Evolutionary conservation across 1,140 invertebrate species (phyloP).

Genomic region (Colletes gigas): DNA sequence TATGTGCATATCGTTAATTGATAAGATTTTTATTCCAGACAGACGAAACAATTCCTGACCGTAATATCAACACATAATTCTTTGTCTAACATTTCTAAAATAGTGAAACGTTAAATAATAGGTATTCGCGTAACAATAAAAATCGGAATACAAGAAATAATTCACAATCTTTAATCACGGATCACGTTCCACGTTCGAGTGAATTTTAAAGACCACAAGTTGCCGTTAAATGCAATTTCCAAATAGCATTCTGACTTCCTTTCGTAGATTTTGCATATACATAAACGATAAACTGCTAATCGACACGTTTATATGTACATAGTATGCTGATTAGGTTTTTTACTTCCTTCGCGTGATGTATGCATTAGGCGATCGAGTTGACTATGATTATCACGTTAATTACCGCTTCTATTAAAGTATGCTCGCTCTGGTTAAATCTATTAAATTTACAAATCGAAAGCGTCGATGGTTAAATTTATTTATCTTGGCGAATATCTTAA

Average conservation of each 20-base stretch:
- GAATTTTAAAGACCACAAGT: too few species aligned
- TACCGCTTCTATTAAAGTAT: conserved; percentile 3
- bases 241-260: not conserved
- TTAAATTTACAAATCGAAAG: too few species aligned
- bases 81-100: too few species aligned
- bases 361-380: conserved; percentile 23
- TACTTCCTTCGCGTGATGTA: not conserved
- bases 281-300: not conserved
- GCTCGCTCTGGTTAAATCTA: not conserved
- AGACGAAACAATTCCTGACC: not conserved
- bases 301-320: not conserved
- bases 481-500: too few species aligned
- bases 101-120: too few species aligned
- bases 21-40: conserved; percentile 4
- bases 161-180: not conserved
- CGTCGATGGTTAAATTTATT: too few species aligned
- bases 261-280: not conserved
- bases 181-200: not conserved
- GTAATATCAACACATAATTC: not conserved
- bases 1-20: conserved; percentile 41
- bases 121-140: too few species aligned
- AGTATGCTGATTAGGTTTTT: conserved; percentile 27
- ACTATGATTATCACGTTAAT: conserved; percentile 12
- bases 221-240: too few species aligned
- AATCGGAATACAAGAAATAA: too few species aligned